Evolutionary conservation across 2,113 vertebrate species (phyloP), one percentile per base, ranked within the genome.

Genomic region (Eolophus roseicapilla): DNA sequence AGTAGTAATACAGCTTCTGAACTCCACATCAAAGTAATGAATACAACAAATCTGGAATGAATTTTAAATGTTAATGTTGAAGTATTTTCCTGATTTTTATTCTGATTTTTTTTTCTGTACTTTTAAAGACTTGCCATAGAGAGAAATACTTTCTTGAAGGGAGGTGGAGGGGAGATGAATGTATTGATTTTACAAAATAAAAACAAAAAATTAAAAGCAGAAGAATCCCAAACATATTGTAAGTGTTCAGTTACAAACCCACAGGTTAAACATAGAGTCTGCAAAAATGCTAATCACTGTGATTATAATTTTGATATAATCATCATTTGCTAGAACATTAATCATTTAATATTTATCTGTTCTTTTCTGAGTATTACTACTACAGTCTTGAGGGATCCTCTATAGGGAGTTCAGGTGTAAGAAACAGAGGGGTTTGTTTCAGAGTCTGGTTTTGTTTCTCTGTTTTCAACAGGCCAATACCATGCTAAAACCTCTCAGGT

Each of bases 11-110:
- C 33, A 89, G 80, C 46, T 68, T 94, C 86, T 92, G 94, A 94
- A 73, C 62, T 94, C 35, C 35, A 82, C 64, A 67, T 86, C 90
- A 91, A 90, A 97, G 78, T 77, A 88, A 77, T 12, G 49, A 49
- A 35, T 60, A 29, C 29, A 80, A 86, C 41, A 94, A 96, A 93
- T 82, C 17, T 79, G 84, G 47, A 71, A 63, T 39, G 33, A 86
- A 94, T 94, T 82, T 82, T 90, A 93, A 76, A 88, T 76, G 75
- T 73, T 64, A 65, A 60, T 83, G 93, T 88, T 83, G 11, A 75
- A 88, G 67, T n/a, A 6, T 64, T 82, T 90, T 85, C 70, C 57
- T 60, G 10, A 49, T 15, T 18, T 92, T 62, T 77, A 85, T 41
- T 68, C 65, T 43, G 5, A 24, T 19, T 29, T 74, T 67, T 88